Evolutionary conservation across 2,113 vertebrate species (phyloP).

Genomic region (Fulmarus glacialis): DNA sequence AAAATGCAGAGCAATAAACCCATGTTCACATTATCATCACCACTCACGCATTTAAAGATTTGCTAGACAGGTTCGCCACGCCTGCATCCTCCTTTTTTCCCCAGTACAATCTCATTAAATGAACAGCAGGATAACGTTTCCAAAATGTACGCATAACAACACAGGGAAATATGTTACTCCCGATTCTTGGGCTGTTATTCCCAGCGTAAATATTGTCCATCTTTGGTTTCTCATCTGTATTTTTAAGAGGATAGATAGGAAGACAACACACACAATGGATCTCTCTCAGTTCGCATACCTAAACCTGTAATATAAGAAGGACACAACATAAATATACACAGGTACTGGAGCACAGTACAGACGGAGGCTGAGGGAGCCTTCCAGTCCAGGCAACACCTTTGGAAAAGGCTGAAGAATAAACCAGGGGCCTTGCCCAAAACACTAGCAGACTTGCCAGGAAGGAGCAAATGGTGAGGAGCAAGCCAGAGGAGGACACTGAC

Average conservation of each 20-base stretch:
- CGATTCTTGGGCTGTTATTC: not conserved
- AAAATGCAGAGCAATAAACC: slow-evolving; percentile 21
- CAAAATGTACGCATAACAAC: not conserved
- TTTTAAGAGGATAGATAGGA: not conserved
- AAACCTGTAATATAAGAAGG: not conserved
- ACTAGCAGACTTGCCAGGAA: not conserved
- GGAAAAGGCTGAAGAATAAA: not conserved
- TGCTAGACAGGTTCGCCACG: not conserved
- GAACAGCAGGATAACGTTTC: slow-evolving; percentile 21
- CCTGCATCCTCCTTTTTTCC: not conserved
- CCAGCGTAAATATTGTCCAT: not conserved
- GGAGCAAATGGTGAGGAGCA: not conserved
- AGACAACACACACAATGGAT: not conserved
- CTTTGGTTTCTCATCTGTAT: not conserved
- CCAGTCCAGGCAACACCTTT: not conserved
- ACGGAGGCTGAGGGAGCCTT: not conserved
- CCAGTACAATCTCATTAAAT: slow-evolving; percentile 9
- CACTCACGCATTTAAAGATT: slow-evolving; percentile 7
- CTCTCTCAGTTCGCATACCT: not conserved
- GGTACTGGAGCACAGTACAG: not conserved
- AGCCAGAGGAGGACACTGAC: not conserved
- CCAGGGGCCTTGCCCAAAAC: not conserved
- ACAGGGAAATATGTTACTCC: not conserved
- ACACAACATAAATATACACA: not conserved
- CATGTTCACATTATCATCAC: not conserved